These are phyloP conservation scores for Oncorhynchus gorbuscha DNA, from an alignment of 2,113 vertebrate species.

Conservation along the genomic window DNA sequence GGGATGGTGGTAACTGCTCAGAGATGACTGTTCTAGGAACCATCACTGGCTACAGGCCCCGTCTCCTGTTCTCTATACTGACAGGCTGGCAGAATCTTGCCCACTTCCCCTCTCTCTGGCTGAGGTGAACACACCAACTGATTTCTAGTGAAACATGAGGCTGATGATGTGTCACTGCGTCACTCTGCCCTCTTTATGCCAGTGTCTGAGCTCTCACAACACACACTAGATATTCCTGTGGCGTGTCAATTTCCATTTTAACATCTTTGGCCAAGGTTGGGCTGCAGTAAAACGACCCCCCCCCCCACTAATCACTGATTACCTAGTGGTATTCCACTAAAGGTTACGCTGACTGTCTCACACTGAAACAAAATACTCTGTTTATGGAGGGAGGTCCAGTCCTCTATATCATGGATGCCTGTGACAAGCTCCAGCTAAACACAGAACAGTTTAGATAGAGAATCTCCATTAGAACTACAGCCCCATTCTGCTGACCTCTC, in stretches of 20 bases:
- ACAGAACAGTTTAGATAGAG: background rate
- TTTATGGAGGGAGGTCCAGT: too few species aligned
- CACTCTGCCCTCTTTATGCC: too few species aligned
- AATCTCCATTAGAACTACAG: too few species aligned
- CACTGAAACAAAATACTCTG: background rate
- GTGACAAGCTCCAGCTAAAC: too few species aligned
- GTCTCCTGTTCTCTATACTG: too few species aligned
- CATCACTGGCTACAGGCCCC: too few species aligned
- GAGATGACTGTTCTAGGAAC: too few species aligned
- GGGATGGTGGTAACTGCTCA: too few species aligned
- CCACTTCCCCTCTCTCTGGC: background rate
- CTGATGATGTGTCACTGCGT: constrained; percentile 7
- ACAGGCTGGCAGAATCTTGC: background rate
- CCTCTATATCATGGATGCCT: too few species aligned
- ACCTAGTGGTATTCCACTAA: constrained; percentile 54
- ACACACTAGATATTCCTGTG: background rate
- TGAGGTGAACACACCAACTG: background rate
- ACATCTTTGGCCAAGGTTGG: constrained; percentile 28
- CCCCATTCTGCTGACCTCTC: too few species aligned
- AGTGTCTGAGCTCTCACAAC: background rate
- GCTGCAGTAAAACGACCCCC: constrained; percentile 34
- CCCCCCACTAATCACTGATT: constrained; percentile 47
- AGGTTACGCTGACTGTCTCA: constrained; percentile 39
- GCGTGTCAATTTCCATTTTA: constrained; percentile 19
- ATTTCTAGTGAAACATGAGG: background rate